phyloP scores from a whole-genome alignment of 2,888 invertebrate species.

The Lasioglossum marginatum region DNA sequence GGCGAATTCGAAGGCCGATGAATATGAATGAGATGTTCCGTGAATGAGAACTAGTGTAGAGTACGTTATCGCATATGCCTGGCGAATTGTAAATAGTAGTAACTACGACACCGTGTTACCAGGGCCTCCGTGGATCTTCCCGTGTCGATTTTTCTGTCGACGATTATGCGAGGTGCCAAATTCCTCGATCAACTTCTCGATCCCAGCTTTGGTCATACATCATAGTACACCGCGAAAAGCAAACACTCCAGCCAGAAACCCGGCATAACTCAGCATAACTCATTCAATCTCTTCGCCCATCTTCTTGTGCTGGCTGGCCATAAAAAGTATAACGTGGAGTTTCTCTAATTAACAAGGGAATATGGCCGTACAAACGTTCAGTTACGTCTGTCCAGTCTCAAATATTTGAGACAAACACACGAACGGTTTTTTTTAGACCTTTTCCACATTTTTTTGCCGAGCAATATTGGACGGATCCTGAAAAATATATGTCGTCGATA shows the following conservation, averaged over 20 bases:
- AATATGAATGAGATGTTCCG: slow-evolving; percentile 64
- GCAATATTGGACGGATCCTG: neutral
- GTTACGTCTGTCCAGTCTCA: neutral
- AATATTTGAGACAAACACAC: neutral
- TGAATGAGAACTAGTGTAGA: slow-evolving; percentile 62
- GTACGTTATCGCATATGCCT: slow-evolving; percentile 34
- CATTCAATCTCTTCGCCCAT: neutral
- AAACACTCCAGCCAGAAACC: neutral
- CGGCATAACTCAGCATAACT: neutral
- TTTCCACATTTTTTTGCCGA: neutral
- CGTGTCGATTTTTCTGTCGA: neutral
- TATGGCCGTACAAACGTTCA: neutral
- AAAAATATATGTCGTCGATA: neutral
- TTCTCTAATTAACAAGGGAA: slow-evolving; percentile 5
- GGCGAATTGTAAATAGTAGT: slow-evolving; percentile 42
- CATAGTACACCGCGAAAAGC: neutral
- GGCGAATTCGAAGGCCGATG: slow-evolving; percentile 27
- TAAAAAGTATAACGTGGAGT: neutral
- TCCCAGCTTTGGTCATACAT: neutral
- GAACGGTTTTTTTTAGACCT: too few species aligned
- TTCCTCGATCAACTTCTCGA: neutral
- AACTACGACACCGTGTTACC: slow-evolving; percentile 21
- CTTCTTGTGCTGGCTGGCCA: neutral
- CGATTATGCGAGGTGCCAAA: neutral
- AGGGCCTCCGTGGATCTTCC: neutral